phyloP scores from a whole-genome alignment of 64 coral and sea anemone genomes.

The Pachyseris speciosa region DNA sequence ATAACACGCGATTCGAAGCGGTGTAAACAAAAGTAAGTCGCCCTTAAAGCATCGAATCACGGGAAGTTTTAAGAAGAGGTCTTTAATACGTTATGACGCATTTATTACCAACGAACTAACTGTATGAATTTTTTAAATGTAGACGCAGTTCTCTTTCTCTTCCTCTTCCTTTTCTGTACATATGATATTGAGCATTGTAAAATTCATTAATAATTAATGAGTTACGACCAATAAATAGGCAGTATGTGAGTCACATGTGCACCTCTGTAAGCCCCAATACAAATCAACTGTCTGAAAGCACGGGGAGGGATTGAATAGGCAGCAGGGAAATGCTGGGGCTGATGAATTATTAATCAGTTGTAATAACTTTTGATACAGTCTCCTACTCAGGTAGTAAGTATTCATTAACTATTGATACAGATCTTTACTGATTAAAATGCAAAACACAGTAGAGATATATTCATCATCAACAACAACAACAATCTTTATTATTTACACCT shows the following conservation, averaged over 20 bases:
- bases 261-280: conserved; percentile 49
- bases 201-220: conserved; percentile 56
- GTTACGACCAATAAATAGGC: conserved; percentile 1
- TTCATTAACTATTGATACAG: conserved; percentile 12
- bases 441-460: conserved; percentile 24
- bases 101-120: too few species aligned
- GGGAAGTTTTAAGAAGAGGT: too few species aligned
- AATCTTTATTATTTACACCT: too few species aligned
- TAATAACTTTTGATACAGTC: conserved; percentile 28
- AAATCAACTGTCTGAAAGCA: conserved; percentile 51
- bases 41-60: too few species aligned
- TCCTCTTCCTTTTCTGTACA: too few species aligned
- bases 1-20: too few species aligned
- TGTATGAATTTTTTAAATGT: too few species aligned
- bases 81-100: too few species aligned
- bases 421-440: conserved; percentile 18
- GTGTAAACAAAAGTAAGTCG: too few species aligned
- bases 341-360: conserved; percentile 36
- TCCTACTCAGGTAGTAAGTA: conserved; percentile 18
- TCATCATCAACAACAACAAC: not conserved
- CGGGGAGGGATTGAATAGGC: conserved; percentile 42
- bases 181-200: too few species aligned
- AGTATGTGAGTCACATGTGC: not conserved
- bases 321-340: conserved; percentile 54
- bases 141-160: too few species aligned